Conservation (phyloP, 2,113 vertebrate species). For the Lophochroa leadbeateri region DNA sequence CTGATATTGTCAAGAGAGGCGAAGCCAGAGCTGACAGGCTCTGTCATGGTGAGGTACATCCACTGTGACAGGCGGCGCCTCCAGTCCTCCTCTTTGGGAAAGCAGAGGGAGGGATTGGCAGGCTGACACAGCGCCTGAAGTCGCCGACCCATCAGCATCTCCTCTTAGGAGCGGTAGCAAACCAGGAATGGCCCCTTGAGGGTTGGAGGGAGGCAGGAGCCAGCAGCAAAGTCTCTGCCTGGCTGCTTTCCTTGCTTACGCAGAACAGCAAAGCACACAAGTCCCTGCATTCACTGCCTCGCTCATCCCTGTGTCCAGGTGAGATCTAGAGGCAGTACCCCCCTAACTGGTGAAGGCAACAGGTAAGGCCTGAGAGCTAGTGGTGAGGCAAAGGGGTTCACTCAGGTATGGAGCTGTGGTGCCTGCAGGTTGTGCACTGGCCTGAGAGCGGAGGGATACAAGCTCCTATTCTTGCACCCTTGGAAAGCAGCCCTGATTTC, state of each 20-base stretch:
- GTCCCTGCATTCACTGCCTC: background rate
- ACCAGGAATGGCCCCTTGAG: background rate
- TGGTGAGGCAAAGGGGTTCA: background rate
- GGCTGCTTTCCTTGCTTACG: background rate
- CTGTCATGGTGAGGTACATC: background rate
- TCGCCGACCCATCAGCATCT: background rate
- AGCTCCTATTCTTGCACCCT: background rate
- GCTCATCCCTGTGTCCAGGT: background rate
- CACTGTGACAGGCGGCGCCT: background rate
- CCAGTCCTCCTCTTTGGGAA: background rate
- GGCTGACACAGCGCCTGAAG: background rate
- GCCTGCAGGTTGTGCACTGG: background rate
- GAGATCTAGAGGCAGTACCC: background rate
- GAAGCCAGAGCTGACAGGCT: background rate
- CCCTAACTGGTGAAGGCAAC: background rate
- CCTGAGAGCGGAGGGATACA: background rate
- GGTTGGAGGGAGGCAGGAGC: background rate
- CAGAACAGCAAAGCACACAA: accelerated
- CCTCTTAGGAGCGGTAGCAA: background rate
- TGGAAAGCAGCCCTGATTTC: background rate
- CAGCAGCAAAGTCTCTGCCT: background rate
- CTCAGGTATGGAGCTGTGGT: background rate
- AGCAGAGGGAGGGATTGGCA: background rate
- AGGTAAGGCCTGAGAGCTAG: background rate
- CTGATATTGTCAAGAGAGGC: background rate